Base-by-base conservation (phyloP, 2,888 invertebrate genomes). In the Ornithoptera priamus region DNA sequence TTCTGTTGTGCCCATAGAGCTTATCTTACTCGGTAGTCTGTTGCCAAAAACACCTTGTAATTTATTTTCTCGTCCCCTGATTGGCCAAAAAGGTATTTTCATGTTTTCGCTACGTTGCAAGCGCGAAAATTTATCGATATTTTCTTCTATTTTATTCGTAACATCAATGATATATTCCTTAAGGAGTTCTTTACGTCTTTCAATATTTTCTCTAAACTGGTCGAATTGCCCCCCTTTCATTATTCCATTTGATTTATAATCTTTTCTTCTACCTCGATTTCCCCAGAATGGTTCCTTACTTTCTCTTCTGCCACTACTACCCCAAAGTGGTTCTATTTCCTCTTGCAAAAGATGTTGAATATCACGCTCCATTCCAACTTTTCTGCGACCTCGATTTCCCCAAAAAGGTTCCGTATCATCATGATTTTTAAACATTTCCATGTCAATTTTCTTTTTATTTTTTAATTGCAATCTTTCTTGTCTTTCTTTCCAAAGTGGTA, bases 251-350 rank as follows among this genome's bases (percentile, higher is more conserved):
- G n/a, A 70, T 71, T 2, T 77, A 75, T 77, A 73, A 76, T 72
- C 78, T 67, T 79, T 74, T 67, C 80, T 76, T 71, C 80, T 77
- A 18, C 92, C 93, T 58, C 90, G 80, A 63, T 85, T 90, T n/a
- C 90, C 92, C 92, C 92, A 93, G 76, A 92, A 92, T 6, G 91
- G 90, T 10, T 80, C 80, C 30, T 30, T 30, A 76, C 72, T 77
- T 67, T 79, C 74, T 67, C 80, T 76, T 71, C 80, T 77, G n/a
- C 92, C 93, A 59, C 90, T 80, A 63, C 86, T 90, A 20, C 90
- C 92, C 92, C 92, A 93, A 76, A 92, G 92, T 5, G 91, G 90
- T 10, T 80, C 80, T 2, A 76, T 79, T 57, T 81, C 74, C 2
- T 50, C 62, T 22, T 24, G 20, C 15, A 61, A 42, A 20, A 61